Evolutionary conservation across 2,113 vertebrate species (phyloP).

Genomic region (Aegotheles bennettii): DNA sequence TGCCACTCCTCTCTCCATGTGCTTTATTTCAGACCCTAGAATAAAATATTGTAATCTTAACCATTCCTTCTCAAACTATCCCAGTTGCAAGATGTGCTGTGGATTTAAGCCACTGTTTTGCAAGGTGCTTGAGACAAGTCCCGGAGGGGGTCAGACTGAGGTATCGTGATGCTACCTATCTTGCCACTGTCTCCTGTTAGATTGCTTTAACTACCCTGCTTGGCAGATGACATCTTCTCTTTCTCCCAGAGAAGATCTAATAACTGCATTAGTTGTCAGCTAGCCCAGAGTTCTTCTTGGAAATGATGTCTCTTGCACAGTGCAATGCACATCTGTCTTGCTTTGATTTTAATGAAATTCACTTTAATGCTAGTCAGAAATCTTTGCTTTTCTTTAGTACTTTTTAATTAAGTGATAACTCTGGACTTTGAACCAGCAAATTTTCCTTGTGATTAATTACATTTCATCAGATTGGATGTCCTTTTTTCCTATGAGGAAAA

Average conservation of each 20-base stretch:
- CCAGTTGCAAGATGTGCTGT: background rate
- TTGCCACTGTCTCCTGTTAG: background rate
- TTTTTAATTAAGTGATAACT: background rate
- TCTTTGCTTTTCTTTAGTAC: background rate
- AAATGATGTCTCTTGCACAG: background rate
- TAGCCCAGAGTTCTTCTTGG: background rate
- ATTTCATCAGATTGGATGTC: background rate
- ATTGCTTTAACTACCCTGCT: background rate
- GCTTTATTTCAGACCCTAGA: background rate
- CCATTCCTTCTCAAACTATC: background rate
- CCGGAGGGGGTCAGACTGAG: accelerated
- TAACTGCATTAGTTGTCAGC: background rate
- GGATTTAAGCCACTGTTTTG: background rate
- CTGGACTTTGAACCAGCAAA: background rate
- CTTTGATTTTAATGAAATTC: background rate
- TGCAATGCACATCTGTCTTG: background rate
- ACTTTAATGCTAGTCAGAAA: background rate
- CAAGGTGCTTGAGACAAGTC: background rate
- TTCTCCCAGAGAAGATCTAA: background rate
- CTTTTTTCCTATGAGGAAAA: background rate
- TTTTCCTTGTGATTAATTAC: background rate
- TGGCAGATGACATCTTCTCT: background rate
- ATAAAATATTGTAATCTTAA: background rate
- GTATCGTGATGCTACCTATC: background rate
- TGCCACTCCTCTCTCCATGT: background rate